A percentile compares a stretch with the other conserved stretches of the same genome.
Evolutionary conservation across 2,113 vertebrate species (phyloP).

Genomic region (Stigmatopora argus): DNA sequence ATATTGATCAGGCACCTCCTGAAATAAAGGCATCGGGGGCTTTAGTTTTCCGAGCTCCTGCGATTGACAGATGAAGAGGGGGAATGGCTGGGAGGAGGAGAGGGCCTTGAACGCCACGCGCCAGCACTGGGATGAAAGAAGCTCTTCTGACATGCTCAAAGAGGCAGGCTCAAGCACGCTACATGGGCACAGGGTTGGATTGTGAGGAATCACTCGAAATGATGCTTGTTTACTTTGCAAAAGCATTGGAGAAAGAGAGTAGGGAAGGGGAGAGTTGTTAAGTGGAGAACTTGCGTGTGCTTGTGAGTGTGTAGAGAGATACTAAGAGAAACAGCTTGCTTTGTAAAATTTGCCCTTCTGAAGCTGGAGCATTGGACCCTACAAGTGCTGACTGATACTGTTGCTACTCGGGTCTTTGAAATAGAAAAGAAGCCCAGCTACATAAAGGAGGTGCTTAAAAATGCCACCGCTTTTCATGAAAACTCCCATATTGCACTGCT

Average conservation of each 20-base stretch:
- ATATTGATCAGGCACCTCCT: slow-evolving; percentile 99
- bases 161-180: slow-evolving; percentile 77
- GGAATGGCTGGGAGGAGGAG: slow-evolving; percentile 82
- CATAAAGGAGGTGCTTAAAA: slow-evolving; percentile 29
- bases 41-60: slow-evolving; percentile 80
- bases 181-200: slow-evolving; percentile 81
- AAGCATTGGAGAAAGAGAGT: slow-evolving; percentile 36
- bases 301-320: slow-evolving; percentile 6
- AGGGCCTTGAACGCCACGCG: slow-evolving; percentile 96
- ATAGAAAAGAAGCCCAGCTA: slow-evolving; percentile 25
- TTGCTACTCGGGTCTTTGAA: slow-evolving; percentile 41
- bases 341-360: slow-evolving; percentile 51
- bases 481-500: slow-evolving; percentile 11
- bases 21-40: slow-evolving; percentile 80
- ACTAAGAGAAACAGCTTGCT: slow-evolving; percentile 38
- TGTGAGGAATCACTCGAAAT: slow-evolving; percentile 94
- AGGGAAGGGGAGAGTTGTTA: slow-evolving; percentile 49
- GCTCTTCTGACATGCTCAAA: slow-evolving; percentile 91
- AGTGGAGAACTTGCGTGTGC: slow-evolving; percentile 25
- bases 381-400: slow-evolving; percentile 64
- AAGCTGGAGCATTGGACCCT: slow-evolving; percentile 49
- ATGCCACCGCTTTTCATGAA: slow-evolving; percentile 14
- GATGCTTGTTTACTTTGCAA: slow-evolving; percentile 95
- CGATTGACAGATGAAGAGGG: slow-evolving; percentile 96
- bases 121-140: slow-evolving; percentile 87